Evolutionary conservation across 37 sponge, comb jelly and placozoan genomes (phyloP), one percentile per base, ranked within the genome.

Genomic region (Beroe forskalii): DNA sequence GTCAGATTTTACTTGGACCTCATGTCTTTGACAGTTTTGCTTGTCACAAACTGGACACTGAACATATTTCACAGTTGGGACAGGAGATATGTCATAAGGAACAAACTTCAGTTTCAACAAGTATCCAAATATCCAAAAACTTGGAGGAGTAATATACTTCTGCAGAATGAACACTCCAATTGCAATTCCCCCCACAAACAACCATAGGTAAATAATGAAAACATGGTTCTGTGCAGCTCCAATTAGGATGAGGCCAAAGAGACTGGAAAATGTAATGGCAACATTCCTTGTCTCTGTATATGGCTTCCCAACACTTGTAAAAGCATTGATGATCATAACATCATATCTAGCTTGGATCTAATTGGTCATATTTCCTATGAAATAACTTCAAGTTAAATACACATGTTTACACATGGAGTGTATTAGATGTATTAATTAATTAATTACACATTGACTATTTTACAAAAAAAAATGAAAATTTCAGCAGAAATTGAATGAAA

Each of bases 291-390:
- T 72, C 22, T 72, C 75, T 37, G 28, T 39, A 37, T 72, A 72
- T 19, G 75, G 35, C 31, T 39, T 72, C 1, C 75, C 75, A 72
- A 72, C 75, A 20, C 75, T 72, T 23, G 75, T 37, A 1, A 72
- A 33, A 72, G 75, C 75, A 37, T 72, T 72, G 75, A 72, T 72
- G 19, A 72, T 72, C 75, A 72, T 72, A n/a, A n/a, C n/a, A n/a
- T n/a, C n/a, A n/a, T n/a, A n/a, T n/a, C n/a, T n/a, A n/a, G n/a
- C n/a, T n/a, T n/a, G n/a, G n/a, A n/a, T n/a, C n/a, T n/a, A n/a
- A n/a, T n/a, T n/a, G n/a, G n/a, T n/a, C n/a, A n/a, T n/a, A n/a
- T n/a, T n/a, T n/a, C n/a, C n/a, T n/a, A n/a, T n/a, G n/a, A n/a
- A n/a, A n/a, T n/a, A n/a, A n/a, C n/a, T n/a, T n/a, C n/a, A n/a